Percentiles rank a stretch among this genome's conserved stretches.
These are phyloP conservation scores for Willisornis vidua DNA, from an alignment of 2,113 vertebrate genomes.

Conservation along the genomic window DNA sequence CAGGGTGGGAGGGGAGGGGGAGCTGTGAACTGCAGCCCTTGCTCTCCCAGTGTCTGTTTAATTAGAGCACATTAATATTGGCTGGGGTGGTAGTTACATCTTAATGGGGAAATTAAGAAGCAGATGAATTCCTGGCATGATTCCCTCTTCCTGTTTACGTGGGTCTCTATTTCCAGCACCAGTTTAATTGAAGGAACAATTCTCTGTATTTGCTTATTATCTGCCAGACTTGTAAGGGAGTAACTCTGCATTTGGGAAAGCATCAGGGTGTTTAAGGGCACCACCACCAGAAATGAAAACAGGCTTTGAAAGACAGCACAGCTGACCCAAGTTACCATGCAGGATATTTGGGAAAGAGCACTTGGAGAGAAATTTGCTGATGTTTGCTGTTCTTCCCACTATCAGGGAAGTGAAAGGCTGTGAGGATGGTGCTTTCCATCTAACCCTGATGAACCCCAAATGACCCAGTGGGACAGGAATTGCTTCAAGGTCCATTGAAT, in stretches of 20 bases:
- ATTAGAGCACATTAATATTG: not conserved
- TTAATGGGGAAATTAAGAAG: conserved; percentile 18
- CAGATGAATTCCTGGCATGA: not conserved
- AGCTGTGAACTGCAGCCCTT: not conserved
- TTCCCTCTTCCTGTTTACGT: not conserved
- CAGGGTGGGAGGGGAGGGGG: not conserved
- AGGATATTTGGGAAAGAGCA: not conserved
- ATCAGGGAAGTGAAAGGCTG: not conserved
- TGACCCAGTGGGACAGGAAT: not conserved
- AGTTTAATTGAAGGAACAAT: not conserved
- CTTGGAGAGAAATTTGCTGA: not conserved
- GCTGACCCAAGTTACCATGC: not conserved
- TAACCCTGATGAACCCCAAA: not conserved
- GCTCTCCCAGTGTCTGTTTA: not conserved
- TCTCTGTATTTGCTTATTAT: not conserved
- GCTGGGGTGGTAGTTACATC: not conserved
- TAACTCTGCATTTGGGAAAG: not conserved
- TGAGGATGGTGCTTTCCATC: not conserved
- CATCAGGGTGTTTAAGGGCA: not conserved
- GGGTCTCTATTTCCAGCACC: not conserved
- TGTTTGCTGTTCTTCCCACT: not conserved
- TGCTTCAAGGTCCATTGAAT: not conserved
- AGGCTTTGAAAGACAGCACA: not conserved
- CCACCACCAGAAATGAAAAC: not conserved
- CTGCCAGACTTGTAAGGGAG: not conserved